A percentile compares a stretch with the other conserved stretches of the same genome.
Conservation (phyloP, 2,797 vertebrate species). For the Mareca strepera region DNA sequence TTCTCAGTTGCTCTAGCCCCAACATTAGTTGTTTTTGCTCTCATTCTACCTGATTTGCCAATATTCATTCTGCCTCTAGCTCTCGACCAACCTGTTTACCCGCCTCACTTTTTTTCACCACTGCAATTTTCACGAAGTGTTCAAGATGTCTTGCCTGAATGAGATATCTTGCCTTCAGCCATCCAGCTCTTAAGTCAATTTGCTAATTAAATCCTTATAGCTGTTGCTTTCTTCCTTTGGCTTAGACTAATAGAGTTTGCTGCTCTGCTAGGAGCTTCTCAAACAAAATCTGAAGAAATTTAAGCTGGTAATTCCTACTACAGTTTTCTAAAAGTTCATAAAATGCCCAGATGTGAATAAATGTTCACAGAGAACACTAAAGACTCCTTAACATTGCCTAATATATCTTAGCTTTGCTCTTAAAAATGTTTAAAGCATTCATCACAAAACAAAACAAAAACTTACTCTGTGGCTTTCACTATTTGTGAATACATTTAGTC, state of each 20-base stretch:
- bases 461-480: not conserved
- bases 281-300: not conserved
- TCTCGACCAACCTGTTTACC: not conserved
- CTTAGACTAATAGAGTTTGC: not conserved
- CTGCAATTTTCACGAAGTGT: not conserved
- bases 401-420: not conserved
- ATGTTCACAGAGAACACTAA: not conserved
- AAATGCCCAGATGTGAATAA: not conserved
- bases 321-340: not conserved
- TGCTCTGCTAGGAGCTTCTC: not conserved
- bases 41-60: not conserved
- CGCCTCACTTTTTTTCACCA: not conserved
- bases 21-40: fast-evolving
- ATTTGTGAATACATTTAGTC: not conserved
- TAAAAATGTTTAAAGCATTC: not conserved
- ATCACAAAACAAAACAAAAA: not conserved
- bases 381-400: not conserved
- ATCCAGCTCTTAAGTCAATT: not conserved
- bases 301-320: not conserved
- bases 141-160: not conserved
- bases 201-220: not conserved
- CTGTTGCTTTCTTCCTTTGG: not conserved
- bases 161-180: not conserved
- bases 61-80: not conserved
- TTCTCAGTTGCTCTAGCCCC: not conserved